Base-by-base conservation (phyloP, 2,113 vertebrate genomes). In the Talpa occidentalis region DNA sequence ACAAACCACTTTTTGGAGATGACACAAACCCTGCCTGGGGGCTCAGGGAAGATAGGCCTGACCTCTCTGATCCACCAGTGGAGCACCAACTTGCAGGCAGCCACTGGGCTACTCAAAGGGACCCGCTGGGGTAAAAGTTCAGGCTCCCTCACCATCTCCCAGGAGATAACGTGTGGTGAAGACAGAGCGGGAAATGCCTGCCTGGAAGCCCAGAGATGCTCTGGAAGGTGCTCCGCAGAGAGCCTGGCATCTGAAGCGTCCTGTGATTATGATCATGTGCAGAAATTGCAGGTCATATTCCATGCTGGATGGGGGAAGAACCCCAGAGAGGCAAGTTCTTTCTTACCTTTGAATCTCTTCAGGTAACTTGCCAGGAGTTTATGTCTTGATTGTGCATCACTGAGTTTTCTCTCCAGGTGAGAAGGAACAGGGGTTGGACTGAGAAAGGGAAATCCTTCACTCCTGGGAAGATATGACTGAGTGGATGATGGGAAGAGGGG, bases 391-490 rank as follows among this genome's bases (percentile, higher is more conserved):
- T 91, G 91, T 32, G 30, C 54, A 54, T 93, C 56, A 49, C 7
- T 44, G 84, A 62, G 14, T 79, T 80, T 94, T 76, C 35, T 86
- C 64, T 86, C 56, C 35, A 74, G 35, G 30, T 74, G 40, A 32
- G 0, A 5, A 77, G 74, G 17, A 82, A 90, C 3, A 30, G 47
- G n/a, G 6, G 1, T 56, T 59, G 59, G 67, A 1, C 24, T 86
- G 70, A 79, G 14, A 89, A 92, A 87, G 10, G n/a, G 22, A 90
- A 90, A 92, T 11, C 8, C 49, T 72, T 56, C 24, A 54, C 10
- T 79, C 42, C 91, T 95, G 64, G 30, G 15, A 74, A 88, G 66
- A 90, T 16, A 66, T n/a, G 60, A 44, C 11, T 66, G 66, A 86
- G 37, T 60, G 17, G 6, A 54, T 47, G 74, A 24, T 86, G 62